Percentiles rank a stretch among this genome's conserved stretches.
phyloP scores from a whole-genome alignment of 2,888 invertebrate species.

The Dioctria rufipes region DNA sequence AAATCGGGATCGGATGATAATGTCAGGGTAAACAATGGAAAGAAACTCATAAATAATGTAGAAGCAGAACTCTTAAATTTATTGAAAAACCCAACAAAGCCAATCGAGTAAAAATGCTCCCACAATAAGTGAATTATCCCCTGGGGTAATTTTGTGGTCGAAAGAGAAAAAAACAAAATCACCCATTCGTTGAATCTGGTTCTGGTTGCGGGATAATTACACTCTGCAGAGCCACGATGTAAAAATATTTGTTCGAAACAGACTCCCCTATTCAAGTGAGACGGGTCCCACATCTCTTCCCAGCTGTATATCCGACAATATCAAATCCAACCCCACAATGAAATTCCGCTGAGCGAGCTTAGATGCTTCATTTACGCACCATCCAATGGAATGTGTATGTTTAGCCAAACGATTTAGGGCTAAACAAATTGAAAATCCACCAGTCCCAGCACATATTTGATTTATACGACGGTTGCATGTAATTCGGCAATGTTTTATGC shows the following conservation, averaged over 20 bases:
- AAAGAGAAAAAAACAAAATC: conserved; percentile 2
- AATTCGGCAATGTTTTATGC: conserved; percentile 53
- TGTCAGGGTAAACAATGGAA: conserved; percentile 27
- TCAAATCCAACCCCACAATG: neutral
- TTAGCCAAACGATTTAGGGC: conserved; percentile 50
- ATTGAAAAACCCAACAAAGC: conserved; percentile 27
- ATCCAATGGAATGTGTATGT: conserved; percentile 36
- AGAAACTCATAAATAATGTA: conserved; percentile 43
- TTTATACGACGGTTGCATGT: conserved; percentile 50
- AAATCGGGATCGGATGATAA: conserved; percentile 31
- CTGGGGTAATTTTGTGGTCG: conserved; percentile 13
- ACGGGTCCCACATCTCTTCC: neutral
- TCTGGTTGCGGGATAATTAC: conserved; percentile 43
- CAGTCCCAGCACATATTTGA: conserved; percentile 43
- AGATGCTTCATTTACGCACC: conserved; percentile 49
- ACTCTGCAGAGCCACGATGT: conserved; percentile 35
- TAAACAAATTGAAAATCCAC: conserved; percentile 50
- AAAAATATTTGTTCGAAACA: conserved; percentile 46
- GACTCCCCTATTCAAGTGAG: neutral
- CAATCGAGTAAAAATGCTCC: conserved; percentile 28
- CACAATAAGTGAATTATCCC: conserved; percentile 50
- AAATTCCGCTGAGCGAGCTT: conserved; percentile 8
- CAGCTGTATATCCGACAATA: neutral
- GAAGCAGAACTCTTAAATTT: conserved; percentile 48
- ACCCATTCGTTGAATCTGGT: conserved; percentile 13